Conservation (phyloP, 2,888 invertebrate genomes). For the Panorpa germanica region DNA sequence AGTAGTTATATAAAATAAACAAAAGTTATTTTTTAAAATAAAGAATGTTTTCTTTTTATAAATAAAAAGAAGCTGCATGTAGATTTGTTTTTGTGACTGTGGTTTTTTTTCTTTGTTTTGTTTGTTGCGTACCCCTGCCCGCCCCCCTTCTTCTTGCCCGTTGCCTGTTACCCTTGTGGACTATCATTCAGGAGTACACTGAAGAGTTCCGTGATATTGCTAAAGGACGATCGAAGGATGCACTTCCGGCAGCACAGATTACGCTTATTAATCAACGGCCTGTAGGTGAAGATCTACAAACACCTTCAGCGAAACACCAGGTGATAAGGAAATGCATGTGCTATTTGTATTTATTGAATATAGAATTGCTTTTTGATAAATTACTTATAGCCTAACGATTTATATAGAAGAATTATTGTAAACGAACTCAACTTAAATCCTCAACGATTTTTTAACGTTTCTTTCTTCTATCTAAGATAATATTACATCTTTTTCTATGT, state of each 20-base stretch:
- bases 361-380: no score
- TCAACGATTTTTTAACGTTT: no score
- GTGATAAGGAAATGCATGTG: no score
- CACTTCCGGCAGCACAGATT: conserved; percentile 79
- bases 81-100: conserved; percentile 16
- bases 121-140: conserved; percentile 24
- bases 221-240: conserved; percentile 86
- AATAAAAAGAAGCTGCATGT: conserved; percentile 11
- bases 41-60: conserved; percentile 20
- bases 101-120: conserved; percentile 17
- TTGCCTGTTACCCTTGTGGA: conserved; percentile 28
- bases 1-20: no score
- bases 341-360: no score
- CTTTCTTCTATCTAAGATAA: background rate
- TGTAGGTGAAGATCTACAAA: conserved; percentile 88
- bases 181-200: conserved; percentile 68
- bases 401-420: no score
- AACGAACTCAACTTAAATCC: no score
- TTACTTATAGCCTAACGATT: no score
- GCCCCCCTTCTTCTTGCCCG: conserved; percentile 18
- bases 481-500: background rate
- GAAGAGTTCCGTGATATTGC: conserved; percentile 95
- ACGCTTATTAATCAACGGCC: conserved; percentile 90
- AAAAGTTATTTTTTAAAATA: no score
- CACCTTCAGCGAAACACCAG: no score